These are phyloP conservation scores for Labeo rohita DNA, from an alignment of 2,113 vertebrate genomes.

Conservation along the genomic window DNA sequence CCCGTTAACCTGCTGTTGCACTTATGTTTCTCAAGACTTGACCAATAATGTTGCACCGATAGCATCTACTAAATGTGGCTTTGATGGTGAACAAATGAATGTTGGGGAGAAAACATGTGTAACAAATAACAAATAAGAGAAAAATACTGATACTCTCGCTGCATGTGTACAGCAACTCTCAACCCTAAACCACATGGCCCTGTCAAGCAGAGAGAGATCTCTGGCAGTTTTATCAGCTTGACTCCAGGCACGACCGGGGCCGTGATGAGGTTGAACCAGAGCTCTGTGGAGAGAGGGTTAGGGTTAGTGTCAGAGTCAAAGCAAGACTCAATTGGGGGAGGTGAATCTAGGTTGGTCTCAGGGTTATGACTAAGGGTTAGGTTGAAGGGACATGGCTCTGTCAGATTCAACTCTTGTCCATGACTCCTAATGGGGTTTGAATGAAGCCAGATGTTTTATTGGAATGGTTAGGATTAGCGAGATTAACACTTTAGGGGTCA, in stretches of 20 bases:
- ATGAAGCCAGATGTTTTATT: constrained; percentile 63
- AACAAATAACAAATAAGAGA: background rate
- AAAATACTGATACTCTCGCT: background rate
- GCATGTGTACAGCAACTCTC: background rate
- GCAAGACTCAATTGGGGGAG: background rate
- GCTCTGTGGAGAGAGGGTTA: background rate
- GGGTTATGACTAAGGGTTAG: constrained; percentile 43
- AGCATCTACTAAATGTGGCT: background rate
- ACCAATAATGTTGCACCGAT: background rate
- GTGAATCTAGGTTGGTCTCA: constrained; percentile 6
- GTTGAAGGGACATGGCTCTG: constrained; percentile 46
- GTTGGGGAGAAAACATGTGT: background rate
- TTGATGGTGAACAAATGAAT: background rate
- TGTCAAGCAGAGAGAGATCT: background rate
- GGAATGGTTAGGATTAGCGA: constrained; percentile 55
- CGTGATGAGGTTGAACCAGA: background rate
- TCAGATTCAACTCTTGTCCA: constrained; percentile 50
- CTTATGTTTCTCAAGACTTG: background rate
- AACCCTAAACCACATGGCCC: background rate
- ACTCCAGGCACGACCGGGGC: background rate
- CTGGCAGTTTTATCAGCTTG: background rate
- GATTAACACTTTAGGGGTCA: constrained; percentile 60
- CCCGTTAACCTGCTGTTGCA: background rate
- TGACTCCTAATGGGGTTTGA: constrained; percentile 50
- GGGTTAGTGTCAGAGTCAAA: constrained; percentile 14